A percentile compares a stretch with the other conserved stretches of the same genome.
Evolutionary conservation across 2,888 invertebrate species (phyloP).

Genomic region (Brachyopa scutellaris): DNA sequence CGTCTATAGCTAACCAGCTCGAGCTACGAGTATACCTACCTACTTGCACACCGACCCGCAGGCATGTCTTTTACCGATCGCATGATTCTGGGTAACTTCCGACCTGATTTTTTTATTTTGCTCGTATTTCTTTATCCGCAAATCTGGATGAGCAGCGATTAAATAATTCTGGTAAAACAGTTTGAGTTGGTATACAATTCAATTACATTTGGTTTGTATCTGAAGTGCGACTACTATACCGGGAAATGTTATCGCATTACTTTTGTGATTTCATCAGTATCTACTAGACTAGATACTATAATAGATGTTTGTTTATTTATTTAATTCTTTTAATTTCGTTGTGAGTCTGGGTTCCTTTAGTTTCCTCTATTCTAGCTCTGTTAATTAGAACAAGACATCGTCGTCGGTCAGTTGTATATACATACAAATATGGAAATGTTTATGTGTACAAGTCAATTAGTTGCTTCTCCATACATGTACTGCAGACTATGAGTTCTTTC

Average conservation of each 20-base stretch:
- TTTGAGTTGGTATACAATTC: constrained; percentile 20
- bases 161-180: constrained; percentile 22
- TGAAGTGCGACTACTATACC: constrained; percentile 8
- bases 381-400: background rate
- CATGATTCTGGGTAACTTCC: constrained; percentile 20
- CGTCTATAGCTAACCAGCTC: background rate
- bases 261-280: background rate
- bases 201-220: constrained; percentile 37
- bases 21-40: no score
- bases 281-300: no score
- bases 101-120: constrained; percentile 24
- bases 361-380: background rate
- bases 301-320: constrained; percentile 30
- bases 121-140: constrained; percentile 50
- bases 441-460: background rate
- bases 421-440: background rate
- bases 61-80: constrained; percentile 24
- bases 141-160: constrained; percentile 43
- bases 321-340: constrained; percentile 9
- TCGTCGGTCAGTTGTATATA: no score
- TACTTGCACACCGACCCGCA: constrained; percentile 22
- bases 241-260: constrained; percentile 21
- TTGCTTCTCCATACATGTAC: background rate
- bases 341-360: background rate
- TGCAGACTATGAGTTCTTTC: background rate